These are phyloP conservation scores for Anoplius nigerrimus DNA, from an alignment of 2,888 invertebrate genomes.

Conservation along the genomic window DNA sequence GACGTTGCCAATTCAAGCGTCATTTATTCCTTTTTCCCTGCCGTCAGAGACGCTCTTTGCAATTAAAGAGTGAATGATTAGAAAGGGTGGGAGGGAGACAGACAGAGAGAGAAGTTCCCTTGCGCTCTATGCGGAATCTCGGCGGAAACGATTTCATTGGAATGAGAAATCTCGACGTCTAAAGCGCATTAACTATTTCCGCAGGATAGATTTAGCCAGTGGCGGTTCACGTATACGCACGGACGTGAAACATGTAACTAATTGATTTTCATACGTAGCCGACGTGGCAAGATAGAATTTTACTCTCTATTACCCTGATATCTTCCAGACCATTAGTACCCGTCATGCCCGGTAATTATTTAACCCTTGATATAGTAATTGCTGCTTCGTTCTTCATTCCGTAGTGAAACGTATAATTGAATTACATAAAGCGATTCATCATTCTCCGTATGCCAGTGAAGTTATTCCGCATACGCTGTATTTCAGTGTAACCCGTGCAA, in stretches of 20 bases:
- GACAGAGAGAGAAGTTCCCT: too few species aligned
- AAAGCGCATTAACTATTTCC: too few species aligned
- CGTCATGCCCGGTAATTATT: constrained; percentile 43
- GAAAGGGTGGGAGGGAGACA: too few species aligned
- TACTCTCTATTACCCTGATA: constrained; percentile 24
- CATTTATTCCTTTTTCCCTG: too few species aligned
- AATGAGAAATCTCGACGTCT: too few species aligned
- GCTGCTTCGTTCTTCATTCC: constrained; percentile 30
- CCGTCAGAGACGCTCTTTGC: too few species aligned
- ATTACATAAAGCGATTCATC: constrained; percentile 47
- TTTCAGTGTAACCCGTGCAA: constrained; percentile 5
- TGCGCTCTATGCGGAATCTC: too few species aligned
- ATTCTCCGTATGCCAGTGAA: constrained; percentile 28
- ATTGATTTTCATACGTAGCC: too few species aligned
- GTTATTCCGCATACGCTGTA: constrained; percentile 24
- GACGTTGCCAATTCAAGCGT: too few species aligned
- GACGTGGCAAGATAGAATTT: constrained; percentile 15
- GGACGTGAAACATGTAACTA: background rate
- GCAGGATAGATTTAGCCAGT: constrained; percentile 15
- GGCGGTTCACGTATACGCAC: background rate
- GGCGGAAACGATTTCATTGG: too few species aligned
- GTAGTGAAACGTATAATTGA: constrained; percentile 38
- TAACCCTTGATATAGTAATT: constrained; percentile 36
- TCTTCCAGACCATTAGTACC: constrained; percentile 37
- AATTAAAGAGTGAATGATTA: too few species aligned